Percentiles rank a stretch among this genome's conserved stretches.
phyloP scores from a whole-genome alignment of 2,888 invertebrate species.

The Tinea trinotella region DNA sequence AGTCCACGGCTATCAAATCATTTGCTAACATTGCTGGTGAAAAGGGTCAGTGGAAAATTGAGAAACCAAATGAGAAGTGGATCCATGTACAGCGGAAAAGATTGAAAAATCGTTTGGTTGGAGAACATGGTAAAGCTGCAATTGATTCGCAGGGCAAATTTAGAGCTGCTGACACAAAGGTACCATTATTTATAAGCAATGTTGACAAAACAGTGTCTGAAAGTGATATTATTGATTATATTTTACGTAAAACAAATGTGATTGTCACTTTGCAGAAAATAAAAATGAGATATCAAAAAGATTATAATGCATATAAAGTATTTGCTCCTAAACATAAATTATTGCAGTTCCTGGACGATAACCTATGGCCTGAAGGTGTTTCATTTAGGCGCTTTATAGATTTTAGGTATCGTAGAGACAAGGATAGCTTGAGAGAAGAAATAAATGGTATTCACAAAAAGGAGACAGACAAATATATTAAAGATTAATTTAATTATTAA shows the following conservation, averaged over 20 bases:
- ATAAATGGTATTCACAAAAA: too few relatives aligned
- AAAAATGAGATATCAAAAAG: neutral
- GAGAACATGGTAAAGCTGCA: neutral
- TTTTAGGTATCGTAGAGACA: too few relatives aligned
- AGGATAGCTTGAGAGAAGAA: neutral
- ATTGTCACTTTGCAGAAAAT: neutral
- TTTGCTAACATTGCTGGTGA: neutral
- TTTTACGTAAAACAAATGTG: neutral
- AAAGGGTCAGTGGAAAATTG: neutral
- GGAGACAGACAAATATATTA: too few relatives aligned
- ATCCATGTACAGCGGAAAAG: neutral
- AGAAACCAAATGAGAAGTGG: too few relatives aligned
- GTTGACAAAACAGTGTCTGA: neutral
- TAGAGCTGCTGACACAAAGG: slow-evolving; percentile 13
- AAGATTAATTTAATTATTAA: too few relatives aligned
- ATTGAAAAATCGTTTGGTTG: neutral
- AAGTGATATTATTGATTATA: slow-evolving; percentile 3
- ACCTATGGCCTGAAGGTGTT: slow-evolving; percentile 24
- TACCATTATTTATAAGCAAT: slow-evolving; percentile 11
- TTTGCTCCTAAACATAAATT: neutral
- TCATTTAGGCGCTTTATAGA: slow-evolving; percentile 21
- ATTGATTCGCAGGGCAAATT: neutral
- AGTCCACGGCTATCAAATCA: too few relatives aligned
- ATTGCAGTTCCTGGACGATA: slow-evolving; percentile 20
- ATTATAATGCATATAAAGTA: slow-evolving; percentile 11